Base-by-base conservation (phyloP, 2,888 invertebrate species). In the Entomobrya multifasciata region DNA sequence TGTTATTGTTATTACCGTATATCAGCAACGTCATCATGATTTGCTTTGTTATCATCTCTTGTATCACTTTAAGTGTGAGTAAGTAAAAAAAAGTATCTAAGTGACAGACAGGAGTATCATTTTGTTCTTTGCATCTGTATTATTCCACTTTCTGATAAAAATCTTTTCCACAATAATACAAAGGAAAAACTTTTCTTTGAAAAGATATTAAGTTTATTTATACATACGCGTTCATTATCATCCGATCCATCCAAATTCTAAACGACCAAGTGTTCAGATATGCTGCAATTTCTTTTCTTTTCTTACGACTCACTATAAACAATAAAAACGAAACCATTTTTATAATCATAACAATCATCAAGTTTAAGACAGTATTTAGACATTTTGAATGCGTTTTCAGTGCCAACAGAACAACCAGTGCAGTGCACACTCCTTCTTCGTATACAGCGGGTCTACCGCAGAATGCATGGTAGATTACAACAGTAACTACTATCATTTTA, bases 401-500 rank as follows among this genome's bases (percentile, higher is more conserved):
- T 20, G 65, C 36, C 41, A 41, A 36, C 41, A 65, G n/a, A n/a
- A 65, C 65, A 20, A 65, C 65, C 60, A 41, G 10, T 30, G n/a
- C 30, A 20, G 20, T 15, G 1, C 65, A 41, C 76, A 55, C 55
- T 76, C 55, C 55, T 36, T 36, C 55, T 17, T 41, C 41, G n/a
- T 60, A 17, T 62, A 55, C 20, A 65, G 1, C 65, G 22, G 79
- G 65, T 79, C 79, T 79, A 79, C 79, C 79, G 79, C 79, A 79
- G 79, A 65, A 79, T 47, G 47, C 78, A 60, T 62, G 62, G 65
- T 62, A 79, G 36, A 62, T 60, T 60, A 36, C 25, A 60, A 57
- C 25, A 57, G 13, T 36, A 4, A 78, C 60, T 44, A 55, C 65
- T 17, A 22, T 30, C 77, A 60, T 76, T 17, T 17, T 52, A n/a